These are phyloP conservation scores for Cryptosula pallasiana DNA, from an alignment of 2,888 invertebrate genomes.

Conservation along the genomic window DNA sequence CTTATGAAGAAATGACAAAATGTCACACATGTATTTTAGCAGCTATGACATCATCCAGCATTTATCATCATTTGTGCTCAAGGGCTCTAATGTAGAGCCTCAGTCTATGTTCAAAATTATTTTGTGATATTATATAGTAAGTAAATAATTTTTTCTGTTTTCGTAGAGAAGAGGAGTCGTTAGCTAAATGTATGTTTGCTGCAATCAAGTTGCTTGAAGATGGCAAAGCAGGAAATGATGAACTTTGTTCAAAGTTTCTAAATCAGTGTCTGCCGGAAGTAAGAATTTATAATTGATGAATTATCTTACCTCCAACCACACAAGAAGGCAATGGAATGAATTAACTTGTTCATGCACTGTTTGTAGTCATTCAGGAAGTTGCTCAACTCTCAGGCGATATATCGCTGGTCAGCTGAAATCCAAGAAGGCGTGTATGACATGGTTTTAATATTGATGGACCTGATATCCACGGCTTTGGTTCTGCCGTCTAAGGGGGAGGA, in stretches of 20 bases:
- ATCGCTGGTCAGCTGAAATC: slow-evolving; percentile 55
- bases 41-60: too few relatives aligned
- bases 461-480: slow-evolving; percentile 38
- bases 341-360: too few relatives aligned
- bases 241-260: slow-evolving; percentile 8
- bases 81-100: too few relatives aligned
- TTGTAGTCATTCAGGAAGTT: slow-evolving; percentile 36
- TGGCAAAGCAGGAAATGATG: slow-evolving; percentile 32
- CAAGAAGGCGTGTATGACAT: slow-evolving; percentile 57
- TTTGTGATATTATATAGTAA: too few relatives aligned
- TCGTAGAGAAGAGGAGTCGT: slow-evolving; percentile 53
- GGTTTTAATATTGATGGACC: slow-evolving; percentile 54
- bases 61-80: too few relatives aligned
- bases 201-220: slow-evolving; percentile 53
- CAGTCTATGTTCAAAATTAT: too few relatives aligned
- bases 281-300: too few relatives aligned
- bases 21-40: too few relatives aligned
- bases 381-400: slow-evolving; percentile 54
- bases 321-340: too few relatives aligned
- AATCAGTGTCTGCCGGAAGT: slow-evolving; percentile 10
- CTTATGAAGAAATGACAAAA: too few relatives aligned
- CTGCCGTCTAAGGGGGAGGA: slow-evolving; percentile 32
- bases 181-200: slow-evolving; percentile 56
- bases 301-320: too few relatives aligned
- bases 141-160: too few relatives aligned